Evolutionary conservation across 2,113 vertebrate genomes (phyloP).

Genomic region (Candoia aspera): DNA sequence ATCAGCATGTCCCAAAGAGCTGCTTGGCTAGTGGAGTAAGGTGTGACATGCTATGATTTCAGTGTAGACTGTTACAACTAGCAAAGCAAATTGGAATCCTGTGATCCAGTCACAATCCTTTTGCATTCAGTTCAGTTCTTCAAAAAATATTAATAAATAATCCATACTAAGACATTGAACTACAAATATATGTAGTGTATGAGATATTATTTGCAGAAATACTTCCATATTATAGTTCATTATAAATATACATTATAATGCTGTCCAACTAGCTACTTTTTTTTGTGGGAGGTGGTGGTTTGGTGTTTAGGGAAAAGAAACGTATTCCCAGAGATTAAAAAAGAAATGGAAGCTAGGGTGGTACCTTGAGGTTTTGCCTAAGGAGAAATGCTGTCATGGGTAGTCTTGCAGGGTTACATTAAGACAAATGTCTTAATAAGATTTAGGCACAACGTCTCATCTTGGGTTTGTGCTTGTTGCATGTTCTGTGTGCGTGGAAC

Average conservation of each 20-base stretch:
- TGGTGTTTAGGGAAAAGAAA: not conserved
- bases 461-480: slow-evolving; percentile 48
- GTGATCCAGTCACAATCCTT: slow-evolving; percentile 39
- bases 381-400: slow-evolving; percentile 28
- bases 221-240: not conserved
- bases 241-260: not conserved
- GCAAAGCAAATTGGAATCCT: not conserved
- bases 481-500: slow-evolving; percentile 33
- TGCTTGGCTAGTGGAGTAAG: not conserved
- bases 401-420: slow-evolving; percentile 27
- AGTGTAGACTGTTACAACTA: not conserved
- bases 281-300: not conserved
- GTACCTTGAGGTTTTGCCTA: slow-evolving; percentile 3
- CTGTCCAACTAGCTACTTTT: not conserved
- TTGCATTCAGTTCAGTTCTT: slow-evolving; percentile 2
- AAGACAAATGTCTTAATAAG: slow-evolving; percentile 27
- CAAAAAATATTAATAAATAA: slow-evolving; percentile 35
- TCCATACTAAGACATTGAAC: slow-evolving; percentile 3
- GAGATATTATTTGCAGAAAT: not conserved
- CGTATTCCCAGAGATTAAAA: not conserved
- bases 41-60: not conserved
- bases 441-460: slow-evolving; percentile 15
- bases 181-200: not conserved
- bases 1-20: not conserved
- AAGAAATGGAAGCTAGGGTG: not conserved